Evolutionary conservation across 2,888 invertebrate genomes (phyloP).

Genomic region (Glomeris marginata): DNA sequence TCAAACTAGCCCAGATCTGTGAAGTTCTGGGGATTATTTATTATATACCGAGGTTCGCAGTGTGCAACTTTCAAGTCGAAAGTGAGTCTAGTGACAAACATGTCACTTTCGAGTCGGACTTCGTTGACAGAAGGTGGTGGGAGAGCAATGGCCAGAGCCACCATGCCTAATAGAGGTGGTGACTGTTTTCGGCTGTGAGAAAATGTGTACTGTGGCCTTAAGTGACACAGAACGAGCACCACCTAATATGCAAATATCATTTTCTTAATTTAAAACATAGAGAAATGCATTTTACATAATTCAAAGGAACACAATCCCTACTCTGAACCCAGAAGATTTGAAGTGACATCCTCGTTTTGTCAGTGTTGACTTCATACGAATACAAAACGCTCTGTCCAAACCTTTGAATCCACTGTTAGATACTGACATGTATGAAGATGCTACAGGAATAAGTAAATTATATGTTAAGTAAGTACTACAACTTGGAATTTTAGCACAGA

Average conservation of each 20-base stretch:
- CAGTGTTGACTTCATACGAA: slow-evolving; percentile 93
- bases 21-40: background rate
- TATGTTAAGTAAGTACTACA: no score
- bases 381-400: slow-evolving; percentile 80
- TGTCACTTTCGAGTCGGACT: slow-evolving; percentile 78
- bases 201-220: slow-evolving; percentile 85
- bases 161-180: slow-evolving; percentile 79
- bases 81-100: slow-evolving; percentile 84
- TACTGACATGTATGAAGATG: slow-evolving; percentile 19
- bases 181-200: slow-evolving; percentile 58
- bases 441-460: slow-evolving; percentile 12
- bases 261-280: background rate
- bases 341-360: slow-evolving; percentile 95
- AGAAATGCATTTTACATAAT: background rate
- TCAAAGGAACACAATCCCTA: slow-evolving; percentile 36
- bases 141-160: slow-evolving; percentile 85
- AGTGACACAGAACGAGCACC: slow-evolving; percentile 75
- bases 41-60: slow-evolving; percentile 85
- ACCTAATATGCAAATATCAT: slow-evolving; percentile 44
- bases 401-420: slow-evolving; percentile 47
- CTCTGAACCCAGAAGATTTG: slow-evolving; percentile 89
- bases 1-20: no score
- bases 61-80: slow-evolving; percentile 94
- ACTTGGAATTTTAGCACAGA: no score
- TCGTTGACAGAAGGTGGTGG: slow-evolving; percentile 96